Percentiles rank a stretch among this genome's conserved stretches.
These are phyloP conservation scores for Strix occidentalis DNA, from an alignment of 2,797 vertebrate species.

Conservation along the genomic window DNA sequence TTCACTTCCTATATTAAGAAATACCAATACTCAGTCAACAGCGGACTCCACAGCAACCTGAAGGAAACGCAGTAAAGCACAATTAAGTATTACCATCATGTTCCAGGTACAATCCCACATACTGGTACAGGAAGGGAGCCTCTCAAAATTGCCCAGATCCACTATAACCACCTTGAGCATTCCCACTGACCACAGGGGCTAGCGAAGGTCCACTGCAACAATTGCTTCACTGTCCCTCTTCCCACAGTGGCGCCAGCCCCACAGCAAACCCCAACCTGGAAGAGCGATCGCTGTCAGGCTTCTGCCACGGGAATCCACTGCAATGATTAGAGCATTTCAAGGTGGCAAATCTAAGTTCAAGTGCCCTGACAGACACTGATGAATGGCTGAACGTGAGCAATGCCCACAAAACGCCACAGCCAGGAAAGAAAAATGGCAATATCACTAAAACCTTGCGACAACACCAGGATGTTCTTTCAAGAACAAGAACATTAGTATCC, in stretches of 20 bases:
- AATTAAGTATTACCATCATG: neutral
- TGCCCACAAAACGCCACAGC: neutral
- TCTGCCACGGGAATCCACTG: neutral
- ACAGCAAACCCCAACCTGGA: neutral
- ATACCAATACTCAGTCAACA: too few species aligned
- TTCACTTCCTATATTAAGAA: too few species aligned
- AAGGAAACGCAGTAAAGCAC: neutral
- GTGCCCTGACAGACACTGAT: neutral
- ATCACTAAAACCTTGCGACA: neutral
- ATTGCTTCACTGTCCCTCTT: neutral
- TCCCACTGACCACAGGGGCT: neutral
- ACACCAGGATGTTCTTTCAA: neutral
- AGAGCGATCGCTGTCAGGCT: neutral
- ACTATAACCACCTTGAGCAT: neutral
- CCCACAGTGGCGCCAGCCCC: accelerated
- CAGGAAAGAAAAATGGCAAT: neutral
- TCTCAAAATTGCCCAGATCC: neutral
- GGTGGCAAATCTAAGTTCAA: neutral
- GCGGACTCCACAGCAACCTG: neutral
- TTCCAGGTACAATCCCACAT: neutral
- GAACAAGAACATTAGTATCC: neutral
- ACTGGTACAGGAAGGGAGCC: neutral
- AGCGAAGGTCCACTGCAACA: accelerated
- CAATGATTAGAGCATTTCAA: neutral
- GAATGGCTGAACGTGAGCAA: neutral